Base-by-base conservation (phyloP, 2,888 invertebrate genomes). In the Zaprionus obscuricornis region DNA sequence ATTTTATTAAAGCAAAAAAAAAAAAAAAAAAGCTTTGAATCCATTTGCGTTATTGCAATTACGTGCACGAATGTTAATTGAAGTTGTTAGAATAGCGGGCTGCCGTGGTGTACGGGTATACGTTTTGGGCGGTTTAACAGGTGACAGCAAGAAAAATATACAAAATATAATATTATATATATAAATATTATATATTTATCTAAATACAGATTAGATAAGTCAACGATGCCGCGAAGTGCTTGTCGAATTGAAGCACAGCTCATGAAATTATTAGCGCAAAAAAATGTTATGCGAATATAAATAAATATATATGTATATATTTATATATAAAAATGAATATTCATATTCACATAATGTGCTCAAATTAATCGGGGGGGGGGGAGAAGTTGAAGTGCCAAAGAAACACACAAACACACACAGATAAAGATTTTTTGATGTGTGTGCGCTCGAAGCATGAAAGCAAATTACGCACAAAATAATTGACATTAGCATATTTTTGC, bases 1-100 rank as follows among this genome's bases (percentile, higher is more conserved):
- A 84, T 79, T 81, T 81, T 85, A 85, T 85, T 68, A 76, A 82
- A 62, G 58, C 66, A 56, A 75, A 73, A 64, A n/a, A n/a, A n/a
- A n/a, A n/a, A n/a, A n/a, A n/a, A n/a, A n/a, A n/a, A n/a, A n/a
- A n/a, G n/a, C 50, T 47, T 72, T 72, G 62, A 85, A 83, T 72
- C 84, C 86, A 81, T 81, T 84, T 79, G 81, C 77, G 81, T 84
- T 85, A 81, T 85, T 85, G 81, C 86, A 62, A 59, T 57, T 85
- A 81, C 81, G 81, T 81, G 81, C 81, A 83, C 81, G 58, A 84
- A 85, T 79, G 76, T 79, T 81, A 81, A 81, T 81, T 81, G 86
- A 83, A 84, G 84, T 57, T n/a, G n/a, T n/a, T n/a, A n/a, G n/a
- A n/a, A n/a, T n/a, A 20, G 34, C 51, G 34, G 10, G n/a, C 11